These are phyloP conservation scores for Thalpophila matura DNA, from an alignment of 2,888 invertebrate genomes.

Conservation along the genomic window DNA sequence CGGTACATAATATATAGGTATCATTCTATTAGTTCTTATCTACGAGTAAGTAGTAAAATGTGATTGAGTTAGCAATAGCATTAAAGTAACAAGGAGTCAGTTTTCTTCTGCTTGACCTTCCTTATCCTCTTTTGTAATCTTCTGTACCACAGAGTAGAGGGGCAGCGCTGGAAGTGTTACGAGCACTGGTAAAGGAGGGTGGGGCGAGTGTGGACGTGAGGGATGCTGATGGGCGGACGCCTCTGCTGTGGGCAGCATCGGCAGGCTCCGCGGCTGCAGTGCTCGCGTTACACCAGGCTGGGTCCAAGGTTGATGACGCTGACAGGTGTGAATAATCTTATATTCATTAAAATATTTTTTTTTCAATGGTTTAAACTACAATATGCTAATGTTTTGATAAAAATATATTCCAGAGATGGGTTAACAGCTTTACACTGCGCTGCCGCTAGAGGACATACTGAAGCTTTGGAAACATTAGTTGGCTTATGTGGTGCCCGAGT, in stretches of 20 bases:
- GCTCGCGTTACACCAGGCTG: constrained; percentile 96
- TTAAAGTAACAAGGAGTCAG: background rate
- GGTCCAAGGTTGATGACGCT: constrained; percentile 95
- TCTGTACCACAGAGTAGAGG: constrained; percentile 81
- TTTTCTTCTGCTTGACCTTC: background rate
- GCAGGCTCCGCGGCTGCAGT: constrained; percentile 98
- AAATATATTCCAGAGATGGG: constrained; percentile 93
- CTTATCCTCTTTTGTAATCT: background rate
- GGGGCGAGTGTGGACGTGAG: constrained; percentile 95
- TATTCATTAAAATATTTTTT: no score
- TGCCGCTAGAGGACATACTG: constrained; percentile 98
- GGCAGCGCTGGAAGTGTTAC: constrained; percentile 94
- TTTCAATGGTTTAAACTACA: no score
- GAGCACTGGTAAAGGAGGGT: constrained; percentile 94
- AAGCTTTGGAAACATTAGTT: constrained; percentile 96
- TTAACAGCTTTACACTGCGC: constrained; percentile 99
- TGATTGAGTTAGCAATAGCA: no score
- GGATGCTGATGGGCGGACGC: constrained; percentile 98
- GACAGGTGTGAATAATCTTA: constrained; percentile 91
- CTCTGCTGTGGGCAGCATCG: constrained; percentile 99
- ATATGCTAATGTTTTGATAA: background rate
- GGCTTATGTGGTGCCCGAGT: constrained; percentile 97
- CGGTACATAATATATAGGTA: no score
- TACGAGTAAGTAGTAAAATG: background rate
- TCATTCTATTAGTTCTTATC: background rate